Base-by-base conservation (phyloP, 1,140 invertebrate species). In the Polyergus mexicanus region DNA sequence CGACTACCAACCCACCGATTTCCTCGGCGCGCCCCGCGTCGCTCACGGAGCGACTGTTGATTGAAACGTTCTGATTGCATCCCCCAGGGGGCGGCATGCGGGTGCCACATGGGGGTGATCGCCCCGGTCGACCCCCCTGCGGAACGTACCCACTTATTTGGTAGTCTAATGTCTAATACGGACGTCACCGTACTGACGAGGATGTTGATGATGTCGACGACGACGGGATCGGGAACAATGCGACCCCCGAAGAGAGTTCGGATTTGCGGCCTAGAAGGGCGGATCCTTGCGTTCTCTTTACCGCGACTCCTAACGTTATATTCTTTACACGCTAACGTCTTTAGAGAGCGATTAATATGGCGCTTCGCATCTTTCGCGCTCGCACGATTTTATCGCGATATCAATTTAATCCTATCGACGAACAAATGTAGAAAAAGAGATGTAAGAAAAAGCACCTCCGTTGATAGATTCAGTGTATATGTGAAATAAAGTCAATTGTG, bases 11-110 rank as follows among this genome's bases (percentile, higher is more conserved):
- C 86, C 84, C 74, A 78, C 76, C 74, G 86, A 76, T 83, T 88
- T 86, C 84, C 88, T 86, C 86, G 84, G 51, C 74, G 86, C 83
- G 87, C 78, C 54, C 68, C 88, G 89, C 87, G 47, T 51, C 47
- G 88, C 81, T 89, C 88, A 77, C 89, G 81, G 91, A 92, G 92
- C 91, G 94, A 94, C 91, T 93, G 94, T 94, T 95, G 94, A 95
- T 95, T 95, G 94, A 95, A 95, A 95, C 94, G 94, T 95, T 92
- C 94, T 95, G 94, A 95, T 95, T 95, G 94, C 94, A 92, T 94
- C 92, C 94, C 91, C 92, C 91, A 91, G 93, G 93, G 92, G 92
- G 91, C 89, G 91, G 94, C 91, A 94, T 95, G 94, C 94, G 94
- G 94, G 93, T 92, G 91, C 90, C 90, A 88, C 76, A 80, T 63